Evolutionary conservation across 2,888 invertebrate species (phyloP).

Genomic region (Leptodirus hochenwartii): DNA sequence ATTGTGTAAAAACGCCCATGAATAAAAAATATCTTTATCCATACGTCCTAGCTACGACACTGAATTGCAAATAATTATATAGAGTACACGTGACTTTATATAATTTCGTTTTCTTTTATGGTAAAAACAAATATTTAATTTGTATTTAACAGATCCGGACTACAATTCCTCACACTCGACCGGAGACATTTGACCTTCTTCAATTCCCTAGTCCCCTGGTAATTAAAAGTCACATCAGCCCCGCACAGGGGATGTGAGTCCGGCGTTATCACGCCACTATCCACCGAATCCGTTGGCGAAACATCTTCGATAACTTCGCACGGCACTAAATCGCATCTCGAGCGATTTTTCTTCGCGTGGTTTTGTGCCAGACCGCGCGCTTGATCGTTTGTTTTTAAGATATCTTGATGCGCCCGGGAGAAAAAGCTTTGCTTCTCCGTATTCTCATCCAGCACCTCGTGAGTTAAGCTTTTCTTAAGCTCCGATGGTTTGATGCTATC

Average conservation of each 20-base stretch:
- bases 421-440: constrained; percentile 33
- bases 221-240: constrained; percentile 63
- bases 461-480: constrained; percentile 20
- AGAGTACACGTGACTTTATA: too few relatives aligned
- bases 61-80: too few relatives aligned
- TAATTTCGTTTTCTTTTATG: too few relatives aligned
- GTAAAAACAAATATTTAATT: too few relatives aligned
- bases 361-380: constrained; percentile 6
- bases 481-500: constrained; percentile 13
- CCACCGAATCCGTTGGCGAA: constrained; percentile 25
- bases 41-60: too few relatives aligned
- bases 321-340: constrained; percentile 7
- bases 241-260: constrained; percentile 56
- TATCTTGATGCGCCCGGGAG: constrained; percentile 49
- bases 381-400: constrained; percentile 31
- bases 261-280: constrained; percentile 49
- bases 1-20: too few relatives aligned
- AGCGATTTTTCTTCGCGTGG: constrained; percentile 2
- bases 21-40: too few relatives aligned
- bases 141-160: too few relatives aligned
- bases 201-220: constrained; percentile 62
- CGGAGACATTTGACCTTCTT: constrained; percentile 41
- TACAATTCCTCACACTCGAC: constrained; percentile 13
- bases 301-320: constrained; percentile 21
- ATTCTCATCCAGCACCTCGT: constrained; percentile 12